Base-by-base conservation (phyloP, 92 coral and sea anemone species). In the Palythoa grandis region DNA sequence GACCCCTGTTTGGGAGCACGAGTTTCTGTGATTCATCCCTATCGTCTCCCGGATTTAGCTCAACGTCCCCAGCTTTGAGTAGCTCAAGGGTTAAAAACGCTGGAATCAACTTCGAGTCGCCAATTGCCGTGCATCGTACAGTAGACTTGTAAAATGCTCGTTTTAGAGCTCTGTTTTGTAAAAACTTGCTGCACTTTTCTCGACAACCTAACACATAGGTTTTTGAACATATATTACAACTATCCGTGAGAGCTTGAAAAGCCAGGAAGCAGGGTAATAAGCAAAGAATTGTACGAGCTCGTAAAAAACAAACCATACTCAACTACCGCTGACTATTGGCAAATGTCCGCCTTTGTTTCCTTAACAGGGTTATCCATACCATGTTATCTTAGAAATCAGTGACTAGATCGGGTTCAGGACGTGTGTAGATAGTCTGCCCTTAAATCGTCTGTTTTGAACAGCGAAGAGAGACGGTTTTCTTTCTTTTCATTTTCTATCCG, bases 131-230 rank as follows among this genome's bases (percentile, higher is more conserved):
- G 75, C 69, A 87, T 43, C 83, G 89, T 40, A 87, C 74, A 78
- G 89, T 87, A 61, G 86, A 77, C n/a, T n/a, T n/a, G n/a, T n/a
- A n/a, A n/a, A n/a, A n/a, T 52, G 72, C 75, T 86, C 89, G 76
- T 71, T 61, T 87, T 58, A 52, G 76, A 65, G 89, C 79, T 72
- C 79, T 83, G 16, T 68, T 68, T 68, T 14, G 72, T 68, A 37
- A 68, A 68, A 68, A 68, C 72, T 24, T 68, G 72, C 37, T 68
- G 71, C 71, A 67, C 29, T 19, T 67, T 67, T n/a, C 71, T 67
- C 71, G 71, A 67, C 10, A n/a, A 67, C 71, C 29, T 20, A 67
- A 67, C 29, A 67, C 71, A 67, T 67, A 67, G 71, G 71, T 67
- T 67, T 66, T 66, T n/a, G 29, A 66, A 25, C 71, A 25, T 67